phyloP scores from a whole-genome alignment of 2,797 vertebrate genomes.

The Huso huso region DNA sequence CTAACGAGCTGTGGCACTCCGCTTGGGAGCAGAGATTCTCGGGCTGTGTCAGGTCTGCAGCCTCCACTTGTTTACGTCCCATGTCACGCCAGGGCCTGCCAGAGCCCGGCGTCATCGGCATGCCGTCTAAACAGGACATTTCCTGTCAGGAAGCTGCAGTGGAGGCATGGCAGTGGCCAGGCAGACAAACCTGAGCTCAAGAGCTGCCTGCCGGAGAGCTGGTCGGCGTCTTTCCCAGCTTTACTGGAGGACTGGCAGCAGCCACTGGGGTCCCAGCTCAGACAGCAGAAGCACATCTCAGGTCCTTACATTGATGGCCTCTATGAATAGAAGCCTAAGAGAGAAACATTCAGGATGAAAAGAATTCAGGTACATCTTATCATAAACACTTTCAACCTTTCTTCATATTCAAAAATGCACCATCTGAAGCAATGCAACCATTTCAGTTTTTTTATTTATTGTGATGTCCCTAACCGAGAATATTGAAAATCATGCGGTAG shows the following conservation, averaged over 20 bases:
- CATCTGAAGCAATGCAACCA: too few relatives aligned
- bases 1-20: background rate
- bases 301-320: too few relatives aligned
- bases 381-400: too few relatives aligned
- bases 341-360: too few relatives aligned
- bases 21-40: background rate
- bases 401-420: too few relatives aligned
- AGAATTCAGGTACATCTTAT: too few relatives aligned
- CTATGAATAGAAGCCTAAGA: too few relatives aligned
- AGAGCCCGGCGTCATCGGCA: slow-evolving; percentile 37
- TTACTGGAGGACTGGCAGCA: background rate
- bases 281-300: too few relatives aligned
- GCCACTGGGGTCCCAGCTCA: too few relatives aligned
- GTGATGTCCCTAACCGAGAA: too few relatives aligned
- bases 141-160: slow-evolving; percentile 37
- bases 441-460: too few relatives aligned
- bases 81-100: slow-evolving; percentile 33
- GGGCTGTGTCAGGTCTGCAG: slow-evolving; percentile 41
- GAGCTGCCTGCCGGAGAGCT: background rate
- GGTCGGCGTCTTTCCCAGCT: slow-evolving; percentile 11
- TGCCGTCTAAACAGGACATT: slow-evolving; percentile 51
- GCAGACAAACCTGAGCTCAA: background rate
- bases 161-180: slow-evolving; percentile 9
- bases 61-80: background rate
- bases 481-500: too few relatives aligned